phyloP scores from a whole-genome alignment of 1,140 invertebrate species.

The Nymphalis io region DNA sequence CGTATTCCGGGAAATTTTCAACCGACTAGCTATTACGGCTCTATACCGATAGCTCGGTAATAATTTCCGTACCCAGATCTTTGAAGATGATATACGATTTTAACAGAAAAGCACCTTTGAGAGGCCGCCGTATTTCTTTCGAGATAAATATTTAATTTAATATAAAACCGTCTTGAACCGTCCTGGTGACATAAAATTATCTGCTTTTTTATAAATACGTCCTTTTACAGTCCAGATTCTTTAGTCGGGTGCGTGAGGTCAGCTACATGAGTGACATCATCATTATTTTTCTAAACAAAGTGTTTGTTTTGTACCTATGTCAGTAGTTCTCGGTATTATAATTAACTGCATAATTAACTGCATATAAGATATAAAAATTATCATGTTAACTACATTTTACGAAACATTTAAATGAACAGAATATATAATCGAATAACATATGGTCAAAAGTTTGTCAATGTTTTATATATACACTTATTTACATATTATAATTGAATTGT shows the following conservation, averaged over 20 bases:
- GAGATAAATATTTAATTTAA: background rate
- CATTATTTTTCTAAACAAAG: conserved; percentile 40
- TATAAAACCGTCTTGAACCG: background rate
- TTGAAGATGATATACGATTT: no score
- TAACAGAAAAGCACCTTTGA: no score
- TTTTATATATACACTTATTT: background rate
- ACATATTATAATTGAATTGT: background rate
- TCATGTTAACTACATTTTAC: no score
- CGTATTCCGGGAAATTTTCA: no score
- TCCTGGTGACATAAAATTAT: background rate
- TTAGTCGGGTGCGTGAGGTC: conserved; percentile 43
- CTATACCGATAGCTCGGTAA: no score
- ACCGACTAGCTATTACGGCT: no score
- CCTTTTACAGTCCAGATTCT: conserved; percentile 28
- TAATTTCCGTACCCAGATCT: no score
- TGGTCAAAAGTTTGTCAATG: background rate
- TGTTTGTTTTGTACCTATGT: background rate
- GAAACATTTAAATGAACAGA: background rate
- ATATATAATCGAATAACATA: background rate
- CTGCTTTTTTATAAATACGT: conserved; percentile 12
- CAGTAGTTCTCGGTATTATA: no score
- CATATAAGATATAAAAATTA: no score
- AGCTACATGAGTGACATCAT: conserved; percentile 55
- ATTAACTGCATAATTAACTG: no score
- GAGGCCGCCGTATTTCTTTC: background rate